Base-by-base conservation (phyloP, 2,888 invertebrate species). In the Sthenelais limicola region DNA sequence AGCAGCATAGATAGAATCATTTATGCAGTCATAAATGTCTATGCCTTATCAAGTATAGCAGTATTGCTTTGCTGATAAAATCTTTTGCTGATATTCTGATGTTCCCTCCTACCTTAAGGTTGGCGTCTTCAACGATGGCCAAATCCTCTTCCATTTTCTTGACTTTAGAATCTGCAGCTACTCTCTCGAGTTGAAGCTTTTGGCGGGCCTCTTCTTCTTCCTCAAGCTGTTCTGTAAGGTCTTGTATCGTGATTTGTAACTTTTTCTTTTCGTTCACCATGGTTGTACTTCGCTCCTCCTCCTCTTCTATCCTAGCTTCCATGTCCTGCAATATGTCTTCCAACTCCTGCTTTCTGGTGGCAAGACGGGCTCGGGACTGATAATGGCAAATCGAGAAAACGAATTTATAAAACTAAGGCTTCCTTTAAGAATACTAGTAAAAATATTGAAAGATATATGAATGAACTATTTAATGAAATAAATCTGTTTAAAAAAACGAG, bases 321-420 rank as follows among this genome's bases (percentile, higher is more conserved):
- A 98, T 90, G 87, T 99, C 98, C 85, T 97, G 97, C 81, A 99
- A 91, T 84, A 98, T 93, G 84, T 98, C 98, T 88, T 99, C 98
- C 73, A 99, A 89, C 89, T 99, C 98, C 70, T 88, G 86, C 76
- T 90, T 90, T 68, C 89, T 84, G 4, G 95, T 93, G 9, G 94
- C 94, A 30, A 98, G 91, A 68, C 97, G 91, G 0, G 94, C 93
- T 30, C 97, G 91, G 88, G 94, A 94, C 89, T 84, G 72, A 21
- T 76, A 73, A 9, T 9, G 35, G 38, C n/a, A n/a, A n/a, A n/a
- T n/a, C n/a, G n/a, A n/a, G n/a, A n/a, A n/a, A n/a, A n/a, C n/a
- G n/a, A n/a, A n/a, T n/a, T n/a, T n/a, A n/a, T n/a, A n/a, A n/a
- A n/a, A n/a, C n/a, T n/a, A n/a, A n/a, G n/a, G n/a, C n/a, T n/a